phyloP scores from a whole-genome alignment of 1,140 invertebrate genomes.

The Heterodera schachtii region DNA sequence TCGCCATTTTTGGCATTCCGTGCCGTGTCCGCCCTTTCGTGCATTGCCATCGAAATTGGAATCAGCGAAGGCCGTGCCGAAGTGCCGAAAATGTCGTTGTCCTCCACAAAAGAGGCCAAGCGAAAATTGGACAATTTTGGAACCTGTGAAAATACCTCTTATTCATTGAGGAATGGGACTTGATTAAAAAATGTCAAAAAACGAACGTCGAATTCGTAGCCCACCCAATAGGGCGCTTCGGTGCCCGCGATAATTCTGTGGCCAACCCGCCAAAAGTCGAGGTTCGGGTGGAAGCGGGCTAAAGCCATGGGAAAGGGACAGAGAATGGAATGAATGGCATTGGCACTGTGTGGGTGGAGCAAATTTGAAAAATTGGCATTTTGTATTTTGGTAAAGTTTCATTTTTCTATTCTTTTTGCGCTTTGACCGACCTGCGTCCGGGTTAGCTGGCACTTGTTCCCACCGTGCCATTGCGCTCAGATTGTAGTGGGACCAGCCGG shows the following conservation, averaged over 20 bases:
- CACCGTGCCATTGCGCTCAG: conserved; percentile 62
- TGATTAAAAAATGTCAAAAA: not conserved
- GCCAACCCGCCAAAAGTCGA: conserved; percentile 64
- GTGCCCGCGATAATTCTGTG: conserved; percentile 60
- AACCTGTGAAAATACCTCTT: conserved; percentile 35
- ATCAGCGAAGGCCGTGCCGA: conserved; percentile 58
- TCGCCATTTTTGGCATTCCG: conserved; percentile 25
- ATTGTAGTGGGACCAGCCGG: conserved; percentile 65
- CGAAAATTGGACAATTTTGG: conserved; percentile 59
- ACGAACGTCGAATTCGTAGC: conserved; percentile 64
- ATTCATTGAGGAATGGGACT: not conserved
- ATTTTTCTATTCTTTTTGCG: too few relatives aligned
- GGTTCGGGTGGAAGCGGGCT: conserved; percentile 64
- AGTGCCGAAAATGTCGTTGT: conserved; percentile 59
- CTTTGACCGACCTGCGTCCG: conserved; percentile 38
- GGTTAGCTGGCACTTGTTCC: conserved; percentile 62
- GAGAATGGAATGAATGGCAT: too few relatives aligned
- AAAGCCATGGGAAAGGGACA: too few relatives aligned
- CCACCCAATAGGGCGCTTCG: conserved; percentile 65
- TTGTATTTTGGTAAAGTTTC: too few relatives aligned
- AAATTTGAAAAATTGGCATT: not conserved
- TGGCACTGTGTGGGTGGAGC: too few relatives aligned
- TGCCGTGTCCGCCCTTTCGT: conserved; percentile 54
- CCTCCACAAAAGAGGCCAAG: conserved; percentile 62
- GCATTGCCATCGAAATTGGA: conserved; percentile 65